A percentile compares a stretch with the other conserved stretches of the same genome.
Evolutionary conservation across 2,113 vertebrate genomes (phyloP).

Genomic region (Onychostoma macrolepis): DNA sequence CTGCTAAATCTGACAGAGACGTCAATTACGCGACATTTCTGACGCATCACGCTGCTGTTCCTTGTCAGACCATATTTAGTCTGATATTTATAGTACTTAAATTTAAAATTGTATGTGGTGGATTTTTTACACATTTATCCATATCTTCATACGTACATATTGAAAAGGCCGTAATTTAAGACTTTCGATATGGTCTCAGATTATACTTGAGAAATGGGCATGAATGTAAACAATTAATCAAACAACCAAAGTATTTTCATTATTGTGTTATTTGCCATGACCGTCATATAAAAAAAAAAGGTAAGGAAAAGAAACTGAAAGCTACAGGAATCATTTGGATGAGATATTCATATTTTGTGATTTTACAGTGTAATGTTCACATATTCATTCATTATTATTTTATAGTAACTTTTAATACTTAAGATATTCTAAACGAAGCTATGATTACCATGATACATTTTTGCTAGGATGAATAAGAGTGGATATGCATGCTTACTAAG

Average conservation of each 20-base stretch:
- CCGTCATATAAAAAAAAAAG: no score
- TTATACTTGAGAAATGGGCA: neutral
- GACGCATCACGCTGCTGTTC: neutral
- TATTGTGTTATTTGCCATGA: neutral
- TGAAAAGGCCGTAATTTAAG: neutral
- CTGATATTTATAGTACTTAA: neutral
- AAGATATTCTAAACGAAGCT: neutral
- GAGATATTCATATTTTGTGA: neutral
- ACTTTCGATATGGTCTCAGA: neutral
- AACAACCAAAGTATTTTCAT: neutral
- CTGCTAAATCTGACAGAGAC: neutral
- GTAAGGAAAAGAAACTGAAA: no score
- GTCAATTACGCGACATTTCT: neutral
- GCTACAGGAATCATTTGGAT: no score
- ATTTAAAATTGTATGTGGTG: neutral
- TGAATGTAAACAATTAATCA: neutral
- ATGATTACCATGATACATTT: neutral
- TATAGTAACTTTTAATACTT: no score
- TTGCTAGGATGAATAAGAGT: neutral
- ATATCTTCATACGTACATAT: neutral
- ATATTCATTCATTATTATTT: neutral
- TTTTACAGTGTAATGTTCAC: neutral
- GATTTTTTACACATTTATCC: neutral
- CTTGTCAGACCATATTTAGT: neutral
- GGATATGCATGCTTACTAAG: no score